Conservation (phyloP, 2,113 vertebrate genomes). For the Vulpes lagopus region DNA sequence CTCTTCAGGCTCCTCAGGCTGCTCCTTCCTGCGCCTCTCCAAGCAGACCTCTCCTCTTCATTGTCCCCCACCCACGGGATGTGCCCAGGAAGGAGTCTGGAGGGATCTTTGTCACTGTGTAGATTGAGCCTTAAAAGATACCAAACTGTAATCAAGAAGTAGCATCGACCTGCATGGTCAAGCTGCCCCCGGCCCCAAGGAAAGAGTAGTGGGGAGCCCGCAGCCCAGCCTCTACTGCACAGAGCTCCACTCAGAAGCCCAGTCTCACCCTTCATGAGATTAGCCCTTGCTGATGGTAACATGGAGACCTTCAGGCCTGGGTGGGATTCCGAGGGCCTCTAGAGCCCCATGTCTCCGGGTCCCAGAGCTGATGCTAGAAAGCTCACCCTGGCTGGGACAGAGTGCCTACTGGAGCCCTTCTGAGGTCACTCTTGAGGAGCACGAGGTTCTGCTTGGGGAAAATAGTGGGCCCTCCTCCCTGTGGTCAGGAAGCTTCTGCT, state of each 20-base stretch:
- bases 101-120: not conserved
- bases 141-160: not conserved
- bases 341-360: not conserved
- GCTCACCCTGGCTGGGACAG: not conserved
- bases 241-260: no score
- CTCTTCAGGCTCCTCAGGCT: not conserved
- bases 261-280: not conserved
- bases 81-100: not conserved
- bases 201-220: not conserved
- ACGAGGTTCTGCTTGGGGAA: not conserved
- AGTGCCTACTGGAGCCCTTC: not conserved
- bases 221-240: not conserved
- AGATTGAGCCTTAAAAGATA: not conserved
- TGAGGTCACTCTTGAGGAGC: no score
- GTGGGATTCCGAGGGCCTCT: not conserved
- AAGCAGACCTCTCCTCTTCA: not conserved
- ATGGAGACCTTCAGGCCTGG: not conserved
- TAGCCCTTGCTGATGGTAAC: not conserved
- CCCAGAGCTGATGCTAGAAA: not conserved
- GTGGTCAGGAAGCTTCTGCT: not conserved
- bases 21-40: not conserved
- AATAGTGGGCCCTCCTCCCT: accelerated
- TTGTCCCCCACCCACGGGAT: accelerated
- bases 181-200: not conserved
- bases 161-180: not conserved